These are phyloP conservation scores for Epirrhoe alternata DNA, from an alignment of 2,888 invertebrate species.

Conservation along the genomic window DNA sequence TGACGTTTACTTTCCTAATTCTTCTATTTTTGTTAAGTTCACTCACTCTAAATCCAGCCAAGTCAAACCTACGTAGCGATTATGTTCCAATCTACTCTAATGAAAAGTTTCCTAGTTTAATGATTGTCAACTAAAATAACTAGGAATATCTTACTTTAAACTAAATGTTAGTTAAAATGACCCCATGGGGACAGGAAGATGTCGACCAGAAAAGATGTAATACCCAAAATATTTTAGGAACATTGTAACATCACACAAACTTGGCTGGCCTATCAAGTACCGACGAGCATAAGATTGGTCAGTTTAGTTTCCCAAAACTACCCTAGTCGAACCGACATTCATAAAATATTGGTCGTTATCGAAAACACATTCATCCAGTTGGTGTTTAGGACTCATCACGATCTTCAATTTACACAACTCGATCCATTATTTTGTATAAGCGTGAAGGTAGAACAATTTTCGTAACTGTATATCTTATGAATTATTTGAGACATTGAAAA, in stretches of 20 bases:
- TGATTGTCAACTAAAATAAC: neutral
- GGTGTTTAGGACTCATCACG: slow-evolving; percentile 26
- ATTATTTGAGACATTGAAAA: no score
- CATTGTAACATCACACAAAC: neutral
- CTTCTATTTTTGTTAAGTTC: slow-evolving; percentile 4
- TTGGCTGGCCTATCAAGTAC: slow-evolving; percentile 14
- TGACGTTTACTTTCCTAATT: slow-evolving; percentile 2
- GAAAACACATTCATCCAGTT: slow-evolving; percentile 24
- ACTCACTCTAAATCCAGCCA: slow-evolving; percentile 18
- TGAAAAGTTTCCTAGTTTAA: neutral
- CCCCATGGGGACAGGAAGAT: neutral
- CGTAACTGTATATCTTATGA: neutral
- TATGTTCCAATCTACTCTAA: neutral
- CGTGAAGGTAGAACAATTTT: slow-evolving; percentile 1
- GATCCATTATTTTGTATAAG: slow-evolving; percentile 20
- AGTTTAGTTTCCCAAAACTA: slow-evolving; percentile 28
- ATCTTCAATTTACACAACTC: slow-evolving; percentile 16
- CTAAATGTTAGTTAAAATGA: neutral
- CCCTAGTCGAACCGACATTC: slow-evolving; percentile 36
- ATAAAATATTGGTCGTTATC: slow-evolving; percentile 31
- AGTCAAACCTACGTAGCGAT: slow-evolving; percentile 5
- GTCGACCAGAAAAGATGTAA: neutral
- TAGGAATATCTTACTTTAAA: neutral
- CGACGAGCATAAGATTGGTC: slow-evolving; percentile 16
- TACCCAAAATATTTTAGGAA: slow-evolving; percentile 3